Percentiles rank a stretch among this genome's conserved stretches.
phyloP scores from a whole-genome alignment of 1,140 invertebrate genomes.

The Hermatobates lingyangjiaoensis region DNA sequence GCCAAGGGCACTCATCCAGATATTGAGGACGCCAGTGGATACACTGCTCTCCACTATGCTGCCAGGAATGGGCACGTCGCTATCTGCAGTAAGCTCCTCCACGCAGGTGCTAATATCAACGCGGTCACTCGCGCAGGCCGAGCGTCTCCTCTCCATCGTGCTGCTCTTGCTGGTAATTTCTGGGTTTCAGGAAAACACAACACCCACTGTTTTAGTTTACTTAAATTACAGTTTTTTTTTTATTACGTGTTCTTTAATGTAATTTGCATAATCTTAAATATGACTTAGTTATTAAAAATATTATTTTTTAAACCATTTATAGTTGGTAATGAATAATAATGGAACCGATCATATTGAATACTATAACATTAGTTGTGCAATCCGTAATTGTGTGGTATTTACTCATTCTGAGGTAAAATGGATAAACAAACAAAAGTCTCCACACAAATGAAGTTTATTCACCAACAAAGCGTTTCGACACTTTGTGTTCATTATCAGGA shows the following conservation, averaged over 20 bases:
- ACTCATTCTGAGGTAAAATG: no score
- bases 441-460: no score
- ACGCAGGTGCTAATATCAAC: slow-evolving; percentile 49
- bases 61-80: slow-evolving; percentile 50
- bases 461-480: no score
- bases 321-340: background rate
- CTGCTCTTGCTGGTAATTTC: slow-evolving; percentile 42
- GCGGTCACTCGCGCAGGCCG: slow-evolving; percentile 45
- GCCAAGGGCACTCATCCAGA: slow-evolving; percentile 27
- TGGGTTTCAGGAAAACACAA: background rate
- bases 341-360: background rate
- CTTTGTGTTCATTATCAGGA: no score
- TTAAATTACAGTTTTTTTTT: background rate
- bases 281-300: background rate
- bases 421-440: no score
- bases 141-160: slow-evolving; percentile 64
- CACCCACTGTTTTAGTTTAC: background rate
- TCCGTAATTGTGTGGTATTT: no score
- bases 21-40: slow-evolving; percentile 41
- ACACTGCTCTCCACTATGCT: slow-evolving; percentile 70
- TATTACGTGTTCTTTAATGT: background rate
- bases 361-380: no score
- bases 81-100: slow-evolving; percentile 46
- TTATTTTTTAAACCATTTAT: background rate
- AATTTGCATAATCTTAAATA: background rate